Base-by-base conservation (phyloP, 2,113 vertebrate species). In the Peromyscus polionotus region DNA sequence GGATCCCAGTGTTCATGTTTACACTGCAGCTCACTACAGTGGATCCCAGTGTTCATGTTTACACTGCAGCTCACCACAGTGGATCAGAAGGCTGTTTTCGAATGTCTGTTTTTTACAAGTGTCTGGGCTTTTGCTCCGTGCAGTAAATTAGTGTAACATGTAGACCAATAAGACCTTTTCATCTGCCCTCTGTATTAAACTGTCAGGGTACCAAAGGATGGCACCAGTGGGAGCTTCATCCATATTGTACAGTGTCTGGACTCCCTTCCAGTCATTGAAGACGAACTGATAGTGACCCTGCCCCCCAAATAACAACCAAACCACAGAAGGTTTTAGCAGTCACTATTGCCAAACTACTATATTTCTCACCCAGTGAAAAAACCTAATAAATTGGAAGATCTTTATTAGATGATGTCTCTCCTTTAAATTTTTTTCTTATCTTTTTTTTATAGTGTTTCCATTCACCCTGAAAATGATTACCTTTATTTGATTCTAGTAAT, bases 101-200 rank as follows among this genome's bases (percentile, higher is more conserved):
- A 70, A 51, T 72, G 59, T 63, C 59, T 90, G 59, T 95, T 88
- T 83, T 70, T 96, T 31, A 87, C 91, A 48, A 72, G 24, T 42
- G 61, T 81, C 70, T 97, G 59, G 63, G 36, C 48, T 97, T 67
- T 95, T 45, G 45, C 26, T 89, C 79, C n/a, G 67, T 19, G 39
- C 0, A 48, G 88, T 59, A 79, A 57, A 95, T 95, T 91, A 28
- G 96, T 72, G 2, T 88, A 93, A 96, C 79, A 68, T 85, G 3
- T 68, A 84, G 24, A 19, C 70, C 73, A 88, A 65, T 76, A 92
- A 90, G 48, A 88, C 70, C 42, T 96, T 84, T 61, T 87, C 87
- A 91, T 93, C 51, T 97, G 80, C 42, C 22, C 20, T 93, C 9
- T 90, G 4, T 86, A 39, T 96, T 84, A 79, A 91, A 89, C 86